Percentiles rank a stretch among this genome's conserved stretches.
Conservation (phyloP, 2,888 invertebrate genomes). For the Strigamia transsilvanica region DNA sequence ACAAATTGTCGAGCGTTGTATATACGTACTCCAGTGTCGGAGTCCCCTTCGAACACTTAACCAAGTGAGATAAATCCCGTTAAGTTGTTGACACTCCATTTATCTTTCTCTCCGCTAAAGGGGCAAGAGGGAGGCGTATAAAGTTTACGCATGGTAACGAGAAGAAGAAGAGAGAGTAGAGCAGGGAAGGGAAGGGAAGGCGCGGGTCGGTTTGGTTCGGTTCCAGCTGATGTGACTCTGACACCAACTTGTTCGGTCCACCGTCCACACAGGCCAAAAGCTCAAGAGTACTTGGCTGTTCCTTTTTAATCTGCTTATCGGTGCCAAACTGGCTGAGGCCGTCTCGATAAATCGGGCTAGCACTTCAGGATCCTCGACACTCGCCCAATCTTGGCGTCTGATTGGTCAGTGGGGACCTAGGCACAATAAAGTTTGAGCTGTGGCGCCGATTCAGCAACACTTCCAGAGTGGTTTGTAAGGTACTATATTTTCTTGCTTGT, state of each 20-base stretch:
- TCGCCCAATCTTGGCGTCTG: conserved; percentile 30
- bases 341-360: conserved; percentile 21
- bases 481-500: conserved; percentile 21
- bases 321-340: conserved; percentile 21
- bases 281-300: neutral
- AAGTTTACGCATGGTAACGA: neutral
- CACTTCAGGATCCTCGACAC: conserved; percentile 20
- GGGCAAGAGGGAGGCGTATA: neutral
- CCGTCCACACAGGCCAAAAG: conserved; percentile 2
- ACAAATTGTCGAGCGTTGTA: conserved; percentile 13
- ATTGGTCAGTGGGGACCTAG: conserved; percentile 18
- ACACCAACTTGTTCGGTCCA: neutral
- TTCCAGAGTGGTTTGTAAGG: conserved; percentile 13
- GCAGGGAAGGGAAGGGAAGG: too few species aligned
- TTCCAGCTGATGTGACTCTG: conserved; percentile 8
- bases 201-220: neutral
- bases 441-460: conserved; percentile 26
- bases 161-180: neutral
- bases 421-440: conserved; percentile 30
- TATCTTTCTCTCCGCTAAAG: conserved; percentile 26
- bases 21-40: neutral
- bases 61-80: conserved; percentile 26
- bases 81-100: conserved; percentile 26
- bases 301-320: conserved; percentile 26
- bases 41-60: conserved; percentile 6